Evolutionary conservation across 2,113 vertebrate species (phyloP).

Genomic region (Pterocles gutturalis): DNA sequence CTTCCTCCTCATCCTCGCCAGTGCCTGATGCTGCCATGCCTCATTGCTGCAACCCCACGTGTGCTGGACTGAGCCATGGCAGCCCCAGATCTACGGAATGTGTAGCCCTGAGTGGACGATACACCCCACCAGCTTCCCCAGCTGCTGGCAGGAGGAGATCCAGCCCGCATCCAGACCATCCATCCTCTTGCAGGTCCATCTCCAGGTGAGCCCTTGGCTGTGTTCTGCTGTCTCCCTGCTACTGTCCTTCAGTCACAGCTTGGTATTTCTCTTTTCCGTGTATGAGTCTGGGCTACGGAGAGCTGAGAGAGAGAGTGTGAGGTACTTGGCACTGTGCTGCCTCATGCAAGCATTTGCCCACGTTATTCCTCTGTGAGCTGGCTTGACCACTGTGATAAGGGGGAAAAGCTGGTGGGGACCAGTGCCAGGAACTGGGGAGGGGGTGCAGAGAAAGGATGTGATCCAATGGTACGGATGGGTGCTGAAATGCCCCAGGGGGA

Average conservation of each 20-base stretch:
- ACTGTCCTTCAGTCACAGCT: not conserved
- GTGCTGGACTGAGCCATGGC: not conserved
- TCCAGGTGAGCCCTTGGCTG: not conserved
- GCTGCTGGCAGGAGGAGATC: not conserved
- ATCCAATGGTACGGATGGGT: accelerated
- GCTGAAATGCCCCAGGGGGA: not conserved
- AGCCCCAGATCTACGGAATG: not conserved
- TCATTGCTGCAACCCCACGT: accelerated
- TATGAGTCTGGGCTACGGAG: not conserved
- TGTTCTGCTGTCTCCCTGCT: not conserved
- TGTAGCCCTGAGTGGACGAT: not conserved
- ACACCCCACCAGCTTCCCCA: not conserved
- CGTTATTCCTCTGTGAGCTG: not conserved
- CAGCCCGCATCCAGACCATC: not conserved
- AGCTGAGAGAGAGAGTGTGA: not conserved
- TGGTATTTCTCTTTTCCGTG: not conserved
- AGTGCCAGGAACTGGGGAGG: not conserved
- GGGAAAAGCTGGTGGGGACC: not conserved
- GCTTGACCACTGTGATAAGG: not conserved
- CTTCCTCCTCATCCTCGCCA: not conserved
- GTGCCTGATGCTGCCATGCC: not conserved
- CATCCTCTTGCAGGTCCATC: not conserved
- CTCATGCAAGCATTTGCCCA: not conserved
- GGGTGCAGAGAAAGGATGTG: accelerated
- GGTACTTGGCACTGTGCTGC: not conserved